Base-by-base conservation (phyloP, 2,797 vertebrate genomes). In the Sciurus vulgaris region DNA sequence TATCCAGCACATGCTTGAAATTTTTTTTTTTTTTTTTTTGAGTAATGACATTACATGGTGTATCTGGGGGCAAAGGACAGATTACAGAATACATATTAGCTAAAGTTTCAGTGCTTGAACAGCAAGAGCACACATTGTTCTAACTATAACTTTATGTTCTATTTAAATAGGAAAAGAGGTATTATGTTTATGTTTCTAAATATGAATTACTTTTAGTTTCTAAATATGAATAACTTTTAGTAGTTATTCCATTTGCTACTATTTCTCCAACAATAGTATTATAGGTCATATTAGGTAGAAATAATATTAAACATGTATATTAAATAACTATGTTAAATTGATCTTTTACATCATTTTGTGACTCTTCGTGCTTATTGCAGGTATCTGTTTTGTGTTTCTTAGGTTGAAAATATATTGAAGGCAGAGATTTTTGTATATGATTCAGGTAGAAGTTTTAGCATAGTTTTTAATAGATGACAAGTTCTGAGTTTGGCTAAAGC, bases 351-450 rank as follows among this genome's bases (percentile, higher is more conserved):
- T 89, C 20, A 73, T 69, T 95, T 88, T 96, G 86, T 93, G 65
- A 77, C 14, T 76, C 7, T 88, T 22, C 73, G 35, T 72, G 30
- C 33, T 93, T 94, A 63, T 86, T 33, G 79, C 24, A 92, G 86
- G 67, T 59, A 86, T n/a, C 96, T 89, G 74, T 86, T 96, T 95
- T 83, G 67, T 69, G 56, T 91, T 95, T 95, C 33, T 96, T 88
- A 72, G 26, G 51, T 20, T 89, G 69, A 94, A 83, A 54, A 54
- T 18, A 18, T 94, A 24, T 54, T 54, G 15, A 17, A 54, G 8
- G 56, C 56, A 59, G 59, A 61, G 69, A 70, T 38, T 35, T 69
- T 70, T 70, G 10, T 35, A 22, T 35, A 70, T 70, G 35, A 70
- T 22, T 35, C 18, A 38, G 69, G 35, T 20, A 70, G 54, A 35